Base-by-base conservation (phyloP, 2,797 vertebrate species). In the Acipenser ruthenus region DNA sequence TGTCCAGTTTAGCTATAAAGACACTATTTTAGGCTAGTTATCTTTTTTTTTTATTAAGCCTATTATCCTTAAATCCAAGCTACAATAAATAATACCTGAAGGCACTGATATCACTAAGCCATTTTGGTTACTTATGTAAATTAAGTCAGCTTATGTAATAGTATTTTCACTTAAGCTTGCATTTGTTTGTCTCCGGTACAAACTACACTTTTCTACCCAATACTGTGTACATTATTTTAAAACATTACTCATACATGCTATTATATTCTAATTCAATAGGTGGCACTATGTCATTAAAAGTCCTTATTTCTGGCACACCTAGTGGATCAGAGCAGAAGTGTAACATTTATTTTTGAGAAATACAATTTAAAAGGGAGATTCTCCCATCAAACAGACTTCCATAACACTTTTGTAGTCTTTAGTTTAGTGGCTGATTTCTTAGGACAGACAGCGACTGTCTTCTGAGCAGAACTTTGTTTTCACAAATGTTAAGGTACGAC, bases 211-310 rank as follows among this genome's bases (percentile, higher is more conserved):
- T 81, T 72, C 80, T 76, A 77, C 74, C 70, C 71, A 79, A 77
- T 79, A 65, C 63, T 47, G n/a, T 62, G 63, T 63, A 75, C 66
- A 77, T 67, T 68, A 2, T 65, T 51, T 62, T 7, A 53, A 10
- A 9, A 13, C 12, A 53, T 10, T 7, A 13, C 12, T 10, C 6
- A 13, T 15, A 49, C 65, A 62, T 74, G 83, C 77, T 83, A 53
- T 83, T 69, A 70, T 53, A 0, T 10, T 4, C 18, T 68, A 15
- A 1, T 63, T 71, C 87, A 86, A 78, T 78, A 69, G 87, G 79
- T 76, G 88, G 82, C 87, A 84, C 73, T 79, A 70, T 78, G 77
- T 73, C 68, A 73, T 75, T 67, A 49, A 58, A 58, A 58, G 37
- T 37, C 37, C 37, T 37, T 37, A 37, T 37, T 37, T 37, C 37